Evolutionary conservation across 2,888 invertebrate genomes (phyloP).

Genomic region (Podotricha telesiphe): DNA sequence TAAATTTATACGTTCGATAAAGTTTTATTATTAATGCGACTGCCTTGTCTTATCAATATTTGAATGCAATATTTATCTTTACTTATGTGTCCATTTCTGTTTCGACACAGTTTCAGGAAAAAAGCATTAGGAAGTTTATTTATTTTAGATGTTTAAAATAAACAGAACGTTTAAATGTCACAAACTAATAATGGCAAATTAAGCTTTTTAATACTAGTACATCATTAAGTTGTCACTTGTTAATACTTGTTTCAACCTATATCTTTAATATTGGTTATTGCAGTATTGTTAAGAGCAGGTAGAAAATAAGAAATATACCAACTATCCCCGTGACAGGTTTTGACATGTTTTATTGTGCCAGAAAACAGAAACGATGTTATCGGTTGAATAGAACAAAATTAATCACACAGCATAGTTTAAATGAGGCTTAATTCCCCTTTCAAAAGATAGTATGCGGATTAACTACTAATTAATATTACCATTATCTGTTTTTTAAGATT

Average conservation of each 20-base stretch:
- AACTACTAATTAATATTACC: too few relatives aligned
- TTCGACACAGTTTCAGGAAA: not conserved
- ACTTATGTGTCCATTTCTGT: too few relatives aligned
- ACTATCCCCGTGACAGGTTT: constrained; percentile 33
- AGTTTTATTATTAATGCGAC: not conserved
- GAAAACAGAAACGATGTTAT: not conserved
- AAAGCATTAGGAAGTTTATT: not conserved
- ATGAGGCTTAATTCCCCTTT: too few relatives aligned
- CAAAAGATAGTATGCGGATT: too few relatives aligned
- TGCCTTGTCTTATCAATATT: constrained; percentile 1
- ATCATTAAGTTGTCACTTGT: not conserved
- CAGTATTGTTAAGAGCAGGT: constrained; percentile 18
- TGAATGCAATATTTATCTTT: not conserved
- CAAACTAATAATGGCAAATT: not conserved
- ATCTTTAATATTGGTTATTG: not conserved
- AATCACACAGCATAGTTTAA: not conserved
- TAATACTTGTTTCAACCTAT: not conserved
- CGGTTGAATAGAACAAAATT: not conserved
- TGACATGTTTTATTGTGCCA: constrained; percentile 32
- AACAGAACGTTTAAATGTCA: not conserved
- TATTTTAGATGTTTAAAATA: not conserved
- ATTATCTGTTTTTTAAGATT: not conserved
- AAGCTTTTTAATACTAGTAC: not conserved
- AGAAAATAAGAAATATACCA: constrained; percentile 8
- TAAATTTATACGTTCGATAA: not conserved